A percentile compares a stretch with the other conserved stretches of the same genome.
phyloP scores from a whole-genome alignment of 1,140 invertebrate genomes.

The Tetramorium parvispinum region DNA sequence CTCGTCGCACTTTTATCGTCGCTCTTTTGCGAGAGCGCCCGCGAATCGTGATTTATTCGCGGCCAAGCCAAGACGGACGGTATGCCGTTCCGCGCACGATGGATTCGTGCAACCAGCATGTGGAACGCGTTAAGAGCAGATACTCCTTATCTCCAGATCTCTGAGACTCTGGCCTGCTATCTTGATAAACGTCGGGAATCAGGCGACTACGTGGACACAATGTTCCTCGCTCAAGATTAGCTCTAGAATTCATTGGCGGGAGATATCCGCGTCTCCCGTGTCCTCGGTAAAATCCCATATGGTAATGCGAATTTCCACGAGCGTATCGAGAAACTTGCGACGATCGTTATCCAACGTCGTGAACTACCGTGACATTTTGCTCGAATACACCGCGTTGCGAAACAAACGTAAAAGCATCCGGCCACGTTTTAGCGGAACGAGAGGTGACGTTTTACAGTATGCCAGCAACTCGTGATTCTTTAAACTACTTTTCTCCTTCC shows the following conservation, averaged over 20 bases:
- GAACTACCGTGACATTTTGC: slow-evolving; percentile 43
- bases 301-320: slow-evolving; percentile 20
- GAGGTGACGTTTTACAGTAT: background rate
- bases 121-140: slow-evolving; percentile 12
- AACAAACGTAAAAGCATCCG: slow-evolving; percentile 37
- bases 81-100: background rate
- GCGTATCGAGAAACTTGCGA: slow-evolving; percentile 18
- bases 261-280: background rate
- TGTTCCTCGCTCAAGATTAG: slow-evolving; percentile 21
- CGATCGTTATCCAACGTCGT: slow-evolving; percentile 18
- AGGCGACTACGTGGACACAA: background rate
- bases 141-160: slow-evolving; percentile 25
- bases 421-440: slow-evolving; percentile 17
- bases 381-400: slow-evolving; percentile 10
- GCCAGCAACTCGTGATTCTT: background rate
- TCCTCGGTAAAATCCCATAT: background rate
- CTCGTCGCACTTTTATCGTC: slow-evolving; percentile 57
- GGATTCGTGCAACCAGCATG: slow-evolving; percentile 12
- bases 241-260: slow-evolving; percentile 15
- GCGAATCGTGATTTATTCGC: slow-evolving; percentile 55
- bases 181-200: slow-evolving; percentile 35
- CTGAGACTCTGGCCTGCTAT: background rate
- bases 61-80: slow-evolving; percentile 15
- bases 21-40: slow-evolving; percentile 36
- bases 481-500: background rate